These are phyloP conservation scores for Eudasyphora cyanicolor DNA, from an alignment of 2,888 invertebrate species.

Conservation along the genomic window DNA sequence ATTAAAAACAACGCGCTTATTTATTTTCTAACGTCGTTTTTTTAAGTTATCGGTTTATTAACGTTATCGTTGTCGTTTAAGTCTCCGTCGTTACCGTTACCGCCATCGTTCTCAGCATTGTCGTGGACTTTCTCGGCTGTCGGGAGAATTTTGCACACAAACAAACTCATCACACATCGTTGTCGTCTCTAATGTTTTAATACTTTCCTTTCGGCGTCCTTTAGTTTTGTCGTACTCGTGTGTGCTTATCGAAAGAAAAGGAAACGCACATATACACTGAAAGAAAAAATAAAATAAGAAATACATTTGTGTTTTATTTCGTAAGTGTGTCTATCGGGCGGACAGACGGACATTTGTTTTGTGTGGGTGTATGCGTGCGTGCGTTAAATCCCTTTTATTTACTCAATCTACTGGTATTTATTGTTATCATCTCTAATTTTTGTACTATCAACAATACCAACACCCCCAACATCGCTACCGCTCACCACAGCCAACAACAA, in stretches of 20 bases:
- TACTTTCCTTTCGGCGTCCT: neutral
- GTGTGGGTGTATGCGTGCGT: neutral
- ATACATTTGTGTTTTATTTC: neutral
- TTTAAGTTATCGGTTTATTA: neutral
- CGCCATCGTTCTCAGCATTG: too few species aligned
- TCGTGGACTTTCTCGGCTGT: neutral
- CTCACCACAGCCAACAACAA: neutral
- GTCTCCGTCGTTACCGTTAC: too few species aligned
- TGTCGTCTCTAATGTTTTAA: neutral
- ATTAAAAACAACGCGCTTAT: too few species aligned
- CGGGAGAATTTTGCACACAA: neutral
- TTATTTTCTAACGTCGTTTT: too few species aligned
- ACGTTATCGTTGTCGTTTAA: neutral
- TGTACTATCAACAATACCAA: neutral
- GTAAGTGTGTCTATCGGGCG: neutral
- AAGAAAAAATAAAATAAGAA: too few species aligned
- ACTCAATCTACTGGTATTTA: conserved; percentile 23
- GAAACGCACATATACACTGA: too few species aligned
- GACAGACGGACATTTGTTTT: neutral
- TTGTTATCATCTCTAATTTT: conserved; percentile 19
- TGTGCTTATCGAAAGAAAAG: neutral
- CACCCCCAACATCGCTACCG: neutral
- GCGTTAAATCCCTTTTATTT: conserved; percentile 17
- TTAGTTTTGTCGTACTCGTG: neutral
- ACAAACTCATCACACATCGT: too few species aligned